Base-by-base conservation (phyloP, 2,888 invertebrate genomes). In the Candidula unifasciata region DNA sequence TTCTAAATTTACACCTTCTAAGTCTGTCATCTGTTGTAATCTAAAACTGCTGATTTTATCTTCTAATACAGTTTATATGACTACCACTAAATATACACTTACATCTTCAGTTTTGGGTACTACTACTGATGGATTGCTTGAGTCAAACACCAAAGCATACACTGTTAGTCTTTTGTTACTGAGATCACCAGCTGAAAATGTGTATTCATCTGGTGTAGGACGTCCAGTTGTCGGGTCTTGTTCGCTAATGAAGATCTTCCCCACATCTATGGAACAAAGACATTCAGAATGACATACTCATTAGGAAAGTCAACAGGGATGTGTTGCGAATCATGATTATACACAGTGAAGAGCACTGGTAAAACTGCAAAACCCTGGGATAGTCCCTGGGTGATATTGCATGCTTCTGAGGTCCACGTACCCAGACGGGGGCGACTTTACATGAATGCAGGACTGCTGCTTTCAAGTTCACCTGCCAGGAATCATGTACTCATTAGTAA, bases 31-130 rank as follows among this genome's bases (percentile, higher is more conserved):
- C n/a, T n/a, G n/a, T n/a, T n/a, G n/a, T n/a, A n/a, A n/a, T n/a
- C n/a, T n/a, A n/a, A n/a, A n/a, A n/a, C n/a, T n/a, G n/a, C n/a
- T n/a, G n/a, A 5, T 64, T 18, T 13, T 66, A 27, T 6, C 13
- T 66, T 2, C 13, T 27, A 33, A 16, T 3, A 35, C 33, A 8
- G 16, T 18, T 33, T 33, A 18, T 18, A 21, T 18, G 18, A 33
- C 33, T 18, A 8, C 33, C 10, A 8, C 35, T 33, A 66, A 27
- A 3, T 5, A 13, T 27, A 66, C n/a, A 80, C 80, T 52, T 80
- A 80, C 80, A 69, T 80, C 44, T 0, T 80, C 80, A 54, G 54
- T 80, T 54, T 69, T 80, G 33, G 80, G 21, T 18, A 68, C 69
- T 24, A 33, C 69, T n/a, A n/a, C 44, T 24, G 69, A 68, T 24